A percentile compares a stretch with the other conserved stretches of the same genome.
phyloP scores from a whole-genome alignment of 2,797 vertebrate species.

The Rhabdomys pumilio region DNA sequence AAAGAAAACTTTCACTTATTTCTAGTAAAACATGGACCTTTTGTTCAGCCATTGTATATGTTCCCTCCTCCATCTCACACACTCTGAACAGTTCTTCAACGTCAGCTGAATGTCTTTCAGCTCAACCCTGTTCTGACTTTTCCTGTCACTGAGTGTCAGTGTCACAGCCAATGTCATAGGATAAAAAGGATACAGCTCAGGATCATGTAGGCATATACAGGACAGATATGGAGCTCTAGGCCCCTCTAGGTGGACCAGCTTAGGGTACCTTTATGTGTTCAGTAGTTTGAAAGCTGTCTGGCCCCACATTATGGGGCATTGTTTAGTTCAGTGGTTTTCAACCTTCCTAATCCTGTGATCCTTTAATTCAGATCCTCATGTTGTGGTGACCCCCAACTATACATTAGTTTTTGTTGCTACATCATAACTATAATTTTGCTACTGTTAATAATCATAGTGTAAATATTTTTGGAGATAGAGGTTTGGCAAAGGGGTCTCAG shows the following conservation, averaged over 20 bases:
- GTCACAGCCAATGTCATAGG: neutral
- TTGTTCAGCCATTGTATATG: neutral
- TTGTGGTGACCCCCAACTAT: neutral
- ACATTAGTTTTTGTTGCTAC: neutral
- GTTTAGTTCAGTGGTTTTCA: neutral
- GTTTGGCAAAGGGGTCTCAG: neutral
- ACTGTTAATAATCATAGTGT: neutral
- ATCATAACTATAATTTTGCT: neutral
- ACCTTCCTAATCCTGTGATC: neutral
- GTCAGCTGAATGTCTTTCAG: neutral
- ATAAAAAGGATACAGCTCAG: neutral
- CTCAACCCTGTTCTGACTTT: neutral
- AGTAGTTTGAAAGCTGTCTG: neutral
- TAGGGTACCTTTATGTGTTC: neutral
- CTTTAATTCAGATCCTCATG: neutral
- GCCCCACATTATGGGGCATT: neutral
- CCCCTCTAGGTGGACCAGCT: neutral
- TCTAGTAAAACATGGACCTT: neutral
- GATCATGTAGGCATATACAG: no score
- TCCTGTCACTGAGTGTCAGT: neutral
- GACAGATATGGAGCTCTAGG: neutral
- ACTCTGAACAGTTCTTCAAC: neutral
- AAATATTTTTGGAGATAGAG: neutral
- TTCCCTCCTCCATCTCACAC: rapidly evolving
- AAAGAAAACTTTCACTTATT: neutral